A percentile compares a stretch with the other conserved stretches of the same genome.
phyloP scores from a whole-genome alignment of 2,113 vertebrate genomes.

The Catharus fuscescens region DNA sequence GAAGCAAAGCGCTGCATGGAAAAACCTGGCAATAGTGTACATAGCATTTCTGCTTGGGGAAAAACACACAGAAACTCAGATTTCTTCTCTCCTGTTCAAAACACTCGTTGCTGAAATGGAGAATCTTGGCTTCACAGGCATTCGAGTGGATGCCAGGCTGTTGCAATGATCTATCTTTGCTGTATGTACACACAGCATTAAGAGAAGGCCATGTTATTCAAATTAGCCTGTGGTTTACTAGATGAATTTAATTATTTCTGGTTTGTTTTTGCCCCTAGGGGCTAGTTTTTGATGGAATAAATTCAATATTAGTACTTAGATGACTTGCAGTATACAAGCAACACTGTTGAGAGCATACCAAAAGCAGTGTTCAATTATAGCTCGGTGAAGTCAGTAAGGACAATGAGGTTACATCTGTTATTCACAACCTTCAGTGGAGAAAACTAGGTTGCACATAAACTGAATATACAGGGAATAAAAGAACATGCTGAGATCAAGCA shows the following conservation, averaged over 20 bases:
- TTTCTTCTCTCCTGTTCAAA: neutral
- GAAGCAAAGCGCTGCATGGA: neutral
- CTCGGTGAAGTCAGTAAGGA: conserved; percentile 66
- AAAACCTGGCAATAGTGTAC: neutral
- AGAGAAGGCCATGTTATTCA: conserved; percentile 63
- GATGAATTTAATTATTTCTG: conserved; percentile 69
- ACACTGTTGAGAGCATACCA: conserved; percentile 44
- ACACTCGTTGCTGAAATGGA: neutral
- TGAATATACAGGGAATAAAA: neutral
- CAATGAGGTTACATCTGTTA: conserved; percentile 67
- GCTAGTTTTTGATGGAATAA: conserved; percentile 66
- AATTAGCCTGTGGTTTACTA: conserved; percentile 52
- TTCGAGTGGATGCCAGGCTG: neutral
- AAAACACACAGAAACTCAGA: neutral
- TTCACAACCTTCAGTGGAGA: conserved; percentile 49
- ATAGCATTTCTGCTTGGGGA: neutral
- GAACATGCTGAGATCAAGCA: neutral
- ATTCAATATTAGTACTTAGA: conserved; percentile 71
- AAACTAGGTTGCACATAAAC: conserved; percentile 58
- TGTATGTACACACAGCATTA: conserved; percentile 30
- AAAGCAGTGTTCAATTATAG: conserved; percentile 66
- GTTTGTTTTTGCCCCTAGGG: conserved; percentile 50
- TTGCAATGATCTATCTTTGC: conserved; percentile 36
- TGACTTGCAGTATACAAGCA: conserved; percentile 58
- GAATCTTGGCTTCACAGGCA: neutral